Evolutionary conservation across 1,140 invertebrate species (phyloP).

Genomic region (Hycleus phaleratus): DNA sequence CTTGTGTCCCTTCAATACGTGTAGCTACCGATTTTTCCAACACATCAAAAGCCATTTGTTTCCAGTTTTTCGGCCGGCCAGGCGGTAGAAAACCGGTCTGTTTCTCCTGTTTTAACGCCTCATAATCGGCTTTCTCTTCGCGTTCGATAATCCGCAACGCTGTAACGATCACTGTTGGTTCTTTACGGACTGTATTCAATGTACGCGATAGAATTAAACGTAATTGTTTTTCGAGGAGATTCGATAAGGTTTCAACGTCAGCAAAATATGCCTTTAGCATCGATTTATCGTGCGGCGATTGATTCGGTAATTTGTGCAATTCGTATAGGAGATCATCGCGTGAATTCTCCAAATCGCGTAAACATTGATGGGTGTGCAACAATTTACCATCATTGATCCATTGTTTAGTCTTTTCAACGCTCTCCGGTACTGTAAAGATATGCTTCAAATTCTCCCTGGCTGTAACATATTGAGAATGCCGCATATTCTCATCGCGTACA

Average conservation of each 20-base stretch:
- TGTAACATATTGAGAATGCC: conserved; percentile 91
- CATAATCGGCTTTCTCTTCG: conserved; percentile 86
- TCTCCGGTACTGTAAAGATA: conserved; percentile 95
- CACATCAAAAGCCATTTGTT: conserved; percentile 75
- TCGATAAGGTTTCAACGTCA: conserved; percentile 86
- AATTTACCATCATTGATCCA: conserved; percentile 94
- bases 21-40: conserved; percentile 77
- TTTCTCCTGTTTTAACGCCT: conserved; percentile 67
- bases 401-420: conserved; percentile 88
- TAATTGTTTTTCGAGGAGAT: conserved; percentile 85
- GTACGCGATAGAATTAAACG: conserved; percentile 83
- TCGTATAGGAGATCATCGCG: conserved; percentile 93
- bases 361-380: conserved; percentile 87
- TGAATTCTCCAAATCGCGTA: conserved; percentile 93
- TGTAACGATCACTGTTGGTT: conserved; percentile 94
- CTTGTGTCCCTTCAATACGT: conserved; percentile 80
- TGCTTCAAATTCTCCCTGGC: conserved; percentile 98
- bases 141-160: conserved; percentile 93
- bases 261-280: conserved; percentile 93
- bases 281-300: conserved; percentile 81
- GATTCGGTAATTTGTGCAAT: conserved; percentile 86
- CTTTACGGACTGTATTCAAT: conserved; percentile 87
- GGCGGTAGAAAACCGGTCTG: conserved; percentile 86
- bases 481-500: conserved; percentile 86
- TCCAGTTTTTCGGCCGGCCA: conserved; percentile 89